Base-by-base conservation (phyloP, 2,888 invertebrate species). In the Nymphalis urticae region DNA sequence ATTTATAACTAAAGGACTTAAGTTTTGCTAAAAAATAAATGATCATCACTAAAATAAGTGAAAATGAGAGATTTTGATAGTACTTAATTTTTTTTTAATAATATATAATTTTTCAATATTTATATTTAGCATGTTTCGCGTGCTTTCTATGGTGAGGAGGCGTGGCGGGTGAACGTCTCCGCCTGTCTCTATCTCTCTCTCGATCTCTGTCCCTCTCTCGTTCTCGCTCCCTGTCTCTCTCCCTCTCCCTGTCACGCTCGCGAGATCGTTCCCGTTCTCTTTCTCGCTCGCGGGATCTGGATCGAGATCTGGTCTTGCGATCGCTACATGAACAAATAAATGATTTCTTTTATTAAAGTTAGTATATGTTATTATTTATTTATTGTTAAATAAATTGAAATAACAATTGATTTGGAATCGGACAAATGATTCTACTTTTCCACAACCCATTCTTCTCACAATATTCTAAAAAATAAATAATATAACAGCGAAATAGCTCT, bases 131-230 rank as follows among this genome's bases (percentile, higher is more conserved):
- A 74, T 92, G 92, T 73, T 92, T 92, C 71, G 76, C 76, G 75
- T 92, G 92, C 70, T 91, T 91, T 64, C 90, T 80, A 72, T 90
- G 89, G 75, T 88, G 89, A 2, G 79, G 91, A 47, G 91, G 90
- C 79, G 92, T 88, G 82, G 88, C 84, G 19, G 91, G 88, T 60
- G 89, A 88, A 17, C 89, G 85, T 13, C 88, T 81, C 53, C 90
- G 76, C 27, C 82, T 76, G 4, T 82, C 82, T 32, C 84, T 74
- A 62, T 85, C 87, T 19, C 82, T 72, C 63, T 79, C 80, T 78
- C 89, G 50, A 79, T 82, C 73, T 78, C 89, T 50, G 79, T 82
- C 73, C 77, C 90, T 16, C 80, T 81, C 65, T 79, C 89, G 32
- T 78, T 80, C 75, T 77, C 89, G n/a, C 77, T 80, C 77, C 76